Evolutionary conservation across 2,888 invertebrate species (phyloP).

Genomic region (Habroteleia sp.): DNA sequence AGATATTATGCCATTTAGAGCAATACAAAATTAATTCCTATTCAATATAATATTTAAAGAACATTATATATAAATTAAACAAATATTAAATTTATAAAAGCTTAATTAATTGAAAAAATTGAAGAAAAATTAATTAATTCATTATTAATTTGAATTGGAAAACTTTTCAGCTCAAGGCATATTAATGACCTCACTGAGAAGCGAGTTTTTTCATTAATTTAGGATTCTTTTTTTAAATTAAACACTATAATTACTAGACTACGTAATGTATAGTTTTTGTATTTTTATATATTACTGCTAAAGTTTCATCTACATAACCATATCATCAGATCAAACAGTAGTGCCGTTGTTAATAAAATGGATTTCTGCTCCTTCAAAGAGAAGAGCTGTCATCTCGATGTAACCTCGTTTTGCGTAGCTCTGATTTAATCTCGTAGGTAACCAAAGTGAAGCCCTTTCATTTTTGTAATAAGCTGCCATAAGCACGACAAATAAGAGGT

Average conservation of each 20-base stretch:
- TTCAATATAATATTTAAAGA: too few relatives aligned
- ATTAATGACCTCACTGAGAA: too few relatives aligned
- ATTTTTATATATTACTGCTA: conserved; percentile 19
- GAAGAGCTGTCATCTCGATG: conserved; percentile 65
- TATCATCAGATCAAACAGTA: conserved; percentile 76
- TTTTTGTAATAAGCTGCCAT: conserved; percentile 70
- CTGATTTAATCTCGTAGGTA: conserved; percentile 74
- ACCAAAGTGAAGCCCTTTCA: conserved; percentile 72
- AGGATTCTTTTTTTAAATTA: neutral
- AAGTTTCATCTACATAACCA: conserved; percentile 65
- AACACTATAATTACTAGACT: neutral
- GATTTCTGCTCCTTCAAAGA: conserved; percentile 69
- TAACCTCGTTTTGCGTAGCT: conserved; percentile 75
- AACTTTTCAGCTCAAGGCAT: too few relatives aligned
- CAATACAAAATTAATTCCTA: neutral
- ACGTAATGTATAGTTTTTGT: neutral
- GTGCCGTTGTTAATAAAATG: conserved; percentile 76
- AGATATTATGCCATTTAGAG: neutral
- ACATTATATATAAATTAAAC: too few relatives aligned
- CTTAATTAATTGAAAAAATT: too few relatives aligned
- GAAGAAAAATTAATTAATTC: too few relatives aligned
- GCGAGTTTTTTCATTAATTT: too few relatives aligned
- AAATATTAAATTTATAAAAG: too few relatives aligned
- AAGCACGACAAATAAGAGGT: conserved; percentile 46
- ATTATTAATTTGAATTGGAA: too few relatives aligned